Conservation (phyloP, 1,140 invertebrate species). For the Leptinotarsa lineolata region DNA sequence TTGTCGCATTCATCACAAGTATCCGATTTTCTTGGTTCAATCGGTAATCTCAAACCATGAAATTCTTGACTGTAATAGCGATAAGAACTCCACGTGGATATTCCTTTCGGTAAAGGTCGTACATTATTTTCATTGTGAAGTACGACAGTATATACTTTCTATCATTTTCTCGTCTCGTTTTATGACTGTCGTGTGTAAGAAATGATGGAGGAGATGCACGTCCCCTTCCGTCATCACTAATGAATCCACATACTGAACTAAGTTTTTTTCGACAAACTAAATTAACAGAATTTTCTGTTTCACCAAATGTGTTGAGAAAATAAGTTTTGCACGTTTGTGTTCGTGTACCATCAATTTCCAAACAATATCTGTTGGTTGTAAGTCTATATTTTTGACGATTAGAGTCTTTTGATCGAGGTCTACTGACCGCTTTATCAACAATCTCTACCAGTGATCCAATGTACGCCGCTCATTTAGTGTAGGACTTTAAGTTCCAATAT, state of each 20-base stretch:
- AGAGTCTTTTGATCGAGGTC: background rate
- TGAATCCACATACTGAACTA: background rate
- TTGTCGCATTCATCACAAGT: slow-evolving; percentile 16
- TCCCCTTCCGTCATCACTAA: too few species aligned
- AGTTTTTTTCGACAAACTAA: background rate
- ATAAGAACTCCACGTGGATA: slow-evolving; percentile 7
- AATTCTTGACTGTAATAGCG: background rate
- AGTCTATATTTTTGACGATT: background rate
- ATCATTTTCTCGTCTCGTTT: too few species aligned
- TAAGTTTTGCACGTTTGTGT: background rate
- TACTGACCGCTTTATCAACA: background rate
- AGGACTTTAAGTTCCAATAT: background rate
- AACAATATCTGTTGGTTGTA: background rate
- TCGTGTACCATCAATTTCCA: background rate
- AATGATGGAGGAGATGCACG: background rate
- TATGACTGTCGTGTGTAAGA: background rate
- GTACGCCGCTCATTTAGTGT: background rate
- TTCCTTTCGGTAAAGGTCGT: background rate
- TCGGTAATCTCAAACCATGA: background rate
- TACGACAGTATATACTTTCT: background rate
- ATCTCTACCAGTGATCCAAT: background rate
- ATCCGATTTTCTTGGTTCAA: slow-evolving; percentile 13
- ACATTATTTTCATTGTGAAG: background rate
- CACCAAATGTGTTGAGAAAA: background rate
- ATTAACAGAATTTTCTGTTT: background rate